Conservation (phyloP, 2,888 invertebrate species). For the Mythimna impura region DNA sequence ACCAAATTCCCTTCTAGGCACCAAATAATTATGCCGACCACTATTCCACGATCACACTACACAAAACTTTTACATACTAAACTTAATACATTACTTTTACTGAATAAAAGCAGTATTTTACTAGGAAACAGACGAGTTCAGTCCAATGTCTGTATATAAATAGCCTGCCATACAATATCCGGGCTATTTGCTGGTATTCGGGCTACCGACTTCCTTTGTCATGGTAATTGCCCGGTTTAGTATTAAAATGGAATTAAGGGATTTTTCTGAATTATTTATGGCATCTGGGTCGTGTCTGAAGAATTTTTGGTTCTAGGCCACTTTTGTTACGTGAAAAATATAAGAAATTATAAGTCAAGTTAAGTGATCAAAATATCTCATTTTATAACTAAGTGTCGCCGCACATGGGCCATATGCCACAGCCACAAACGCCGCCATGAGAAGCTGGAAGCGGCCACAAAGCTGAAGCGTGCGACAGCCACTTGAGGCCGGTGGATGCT, state of each 20-base stretch:
- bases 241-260: slow-evolving; percentile 25
- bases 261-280: slow-evolving; percentile 29
- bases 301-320: slow-evolving; percentile 7
- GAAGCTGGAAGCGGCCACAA: too few species aligned
- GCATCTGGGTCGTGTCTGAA: slow-evolving; percentile 17
- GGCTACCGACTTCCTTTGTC: slow-evolving; percentile 37
- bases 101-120: slow-evolving; percentile 49
- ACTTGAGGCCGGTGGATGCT: too few species aligned
- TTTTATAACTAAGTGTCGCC: too few species aligned
- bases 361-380: too few species aligned
- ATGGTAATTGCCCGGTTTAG: slow-evolving; percentile 51
- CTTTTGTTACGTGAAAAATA: not conserved
- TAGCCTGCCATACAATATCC: slow-evolving; percentile 46
- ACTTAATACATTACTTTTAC: slow-evolving; percentile 21
- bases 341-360: too few species aligned
- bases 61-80: slow-evolving; percentile 32
- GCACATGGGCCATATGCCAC: too few species aligned
- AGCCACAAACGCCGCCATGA: too few species aligned
- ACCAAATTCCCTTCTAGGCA: not conserved
- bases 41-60: slow-evolving; percentile 19
- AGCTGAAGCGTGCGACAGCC: too few species aligned
- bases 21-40: not conserved
- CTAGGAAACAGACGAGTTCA: slow-evolving; percentile 30
- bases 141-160: slow-evolving; percentile 32
- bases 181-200: slow-evolving; percentile 26